Percentiles rank a stretch among this genome's conserved stretches.
Conservation (phyloP, 2,113 vertebrate genomes). For the Odontesthes bonariensis region DNA sequence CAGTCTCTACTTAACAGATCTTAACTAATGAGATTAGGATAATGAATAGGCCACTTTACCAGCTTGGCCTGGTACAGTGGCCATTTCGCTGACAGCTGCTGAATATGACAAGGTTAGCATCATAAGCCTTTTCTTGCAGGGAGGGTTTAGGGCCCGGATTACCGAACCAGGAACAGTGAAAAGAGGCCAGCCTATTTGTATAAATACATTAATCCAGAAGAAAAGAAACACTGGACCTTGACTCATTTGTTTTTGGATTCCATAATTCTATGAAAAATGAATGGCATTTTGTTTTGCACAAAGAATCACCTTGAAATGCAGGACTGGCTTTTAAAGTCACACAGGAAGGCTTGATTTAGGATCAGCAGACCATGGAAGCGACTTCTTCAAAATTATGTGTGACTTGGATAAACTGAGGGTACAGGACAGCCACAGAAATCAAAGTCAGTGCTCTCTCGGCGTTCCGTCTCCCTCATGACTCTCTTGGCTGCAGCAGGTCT, state of each 20-base stretch:
- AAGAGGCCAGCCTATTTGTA: constrained; percentile 72
- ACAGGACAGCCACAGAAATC: constrained; percentile 7
- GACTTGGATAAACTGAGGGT: constrained; percentile 8
- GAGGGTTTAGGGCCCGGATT: constrained; percentile 73
- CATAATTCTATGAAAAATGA: constrained; percentile 77
- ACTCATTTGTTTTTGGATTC: constrained; percentile 66
- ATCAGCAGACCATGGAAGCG: background rate
- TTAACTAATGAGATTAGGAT: constrained; percentile 88
- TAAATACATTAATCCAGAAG: constrained; percentile 71
- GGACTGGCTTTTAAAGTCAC: background rate
- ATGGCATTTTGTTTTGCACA: constrained; percentile 70
- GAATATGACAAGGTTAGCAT: constrained; percentile 87
- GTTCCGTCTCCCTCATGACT: background rate
- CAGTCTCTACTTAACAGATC: constrained; percentile 87
- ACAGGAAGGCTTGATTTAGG: constrained; percentile 2
- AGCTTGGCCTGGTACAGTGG: constrained; percentile 69
- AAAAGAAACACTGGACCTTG: constrained; percentile 67
- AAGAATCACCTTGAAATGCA: constrained; percentile 1
- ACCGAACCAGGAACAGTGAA: constrained; percentile 62
- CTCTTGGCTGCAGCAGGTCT: constrained; percentile 16
- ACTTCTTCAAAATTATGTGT: constrained; percentile 1
- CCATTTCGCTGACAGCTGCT: constrained; percentile 81
- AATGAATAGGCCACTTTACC: constrained; percentile 86
- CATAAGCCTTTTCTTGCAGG: constrained; percentile 76
- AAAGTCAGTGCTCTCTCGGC: background rate